These are phyloP conservation scores for Nothobranchius kuhntae DNA, from an alignment of 2,113 vertebrate species.

Conservation along the genomic window DNA sequence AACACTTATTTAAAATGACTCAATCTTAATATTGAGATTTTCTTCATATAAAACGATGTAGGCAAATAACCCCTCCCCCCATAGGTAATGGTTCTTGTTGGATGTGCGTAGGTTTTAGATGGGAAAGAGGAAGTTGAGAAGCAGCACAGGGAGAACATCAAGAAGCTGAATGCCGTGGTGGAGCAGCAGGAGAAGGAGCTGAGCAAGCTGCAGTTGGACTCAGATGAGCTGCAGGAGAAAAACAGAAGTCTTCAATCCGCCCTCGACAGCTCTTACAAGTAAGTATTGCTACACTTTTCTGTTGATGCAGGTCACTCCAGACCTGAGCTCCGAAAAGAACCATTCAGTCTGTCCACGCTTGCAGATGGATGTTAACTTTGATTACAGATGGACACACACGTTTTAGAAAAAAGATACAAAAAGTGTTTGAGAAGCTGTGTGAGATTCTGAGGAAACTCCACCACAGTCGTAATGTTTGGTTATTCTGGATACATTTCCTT, in stretches of 20 bases:
- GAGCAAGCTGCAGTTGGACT: constrained; percentile 79
- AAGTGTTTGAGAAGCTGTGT: too few species aligned
- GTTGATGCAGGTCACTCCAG: background rate
- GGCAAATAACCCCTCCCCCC: too few species aligned
- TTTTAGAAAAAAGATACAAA: too few species aligned
- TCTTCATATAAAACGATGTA: too few species aligned
- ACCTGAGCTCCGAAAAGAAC: background rate
- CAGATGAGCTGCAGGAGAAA: constrained; percentile 88
- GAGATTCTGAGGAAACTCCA: too few species aligned
- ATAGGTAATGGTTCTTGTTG: background rate
- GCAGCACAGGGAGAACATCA: constrained; percentile 96
- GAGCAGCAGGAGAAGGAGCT: constrained; percentile 92
- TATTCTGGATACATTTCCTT: too few species aligned
- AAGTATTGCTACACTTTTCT: constrained; percentile 33
- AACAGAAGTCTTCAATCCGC: constrained; percentile 92
- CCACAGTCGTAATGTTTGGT: too few species aligned
- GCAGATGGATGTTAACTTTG: background rate
- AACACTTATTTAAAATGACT: too few species aligned
- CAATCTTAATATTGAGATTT: too few species aligned
- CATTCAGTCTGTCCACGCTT: background rate
- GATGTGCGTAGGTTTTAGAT: constrained; percentile 85
- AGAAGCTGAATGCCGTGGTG: constrained; percentile 88
- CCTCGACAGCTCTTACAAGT: constrained; percentile 93
- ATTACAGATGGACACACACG: too few species aligned
- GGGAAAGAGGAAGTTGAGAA: constrained; percentile 96